These are phyloP conservation scores for Galendromus occidentalis DNA, from an alignment of 1,140 invertebrate species.

Conservation along the genomic window DNA sequence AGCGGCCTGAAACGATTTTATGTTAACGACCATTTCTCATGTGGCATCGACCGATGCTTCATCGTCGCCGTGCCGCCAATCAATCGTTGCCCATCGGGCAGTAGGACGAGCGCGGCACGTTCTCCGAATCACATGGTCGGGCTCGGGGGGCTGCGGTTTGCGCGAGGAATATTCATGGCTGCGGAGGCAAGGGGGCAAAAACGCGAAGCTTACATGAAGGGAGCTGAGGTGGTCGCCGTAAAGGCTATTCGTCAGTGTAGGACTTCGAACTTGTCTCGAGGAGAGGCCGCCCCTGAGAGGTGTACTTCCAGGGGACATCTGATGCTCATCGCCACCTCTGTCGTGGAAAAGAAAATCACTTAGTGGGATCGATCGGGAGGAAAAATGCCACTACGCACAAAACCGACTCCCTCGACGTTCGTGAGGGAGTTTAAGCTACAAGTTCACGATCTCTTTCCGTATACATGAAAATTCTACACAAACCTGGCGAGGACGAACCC, in stretches of 20 bases:
- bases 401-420: no score
- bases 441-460: no score
- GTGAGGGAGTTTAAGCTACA: no score
- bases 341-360: not conserved
- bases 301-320: slow-evolving; percentile 1
- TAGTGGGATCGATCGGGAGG: not conserved
- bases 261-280: slow-evolving; percentile 10
- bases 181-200: no score
- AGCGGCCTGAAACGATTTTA: not conserved
- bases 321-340: slow-evolving; percentile 6
- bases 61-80: no score
- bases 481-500: slow-evolving; percentile 7
- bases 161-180: no score
- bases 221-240: slow-evolving; percentile 8
- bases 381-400: not conserved
- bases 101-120: no score
- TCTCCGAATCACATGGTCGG: no score
- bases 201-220: not conserved
- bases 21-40: no score
- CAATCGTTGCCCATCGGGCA: no score
- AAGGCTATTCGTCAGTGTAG: not conserved
- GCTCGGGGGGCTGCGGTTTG: no score
- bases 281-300: slow-evolving; percentile 4
- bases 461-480: not conserved
- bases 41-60: no score